These are phyloP conservation scores for Oreochromis aureus DNA, from an alignment of 2,113 vertebrate genomes.

Conservation along the genomic window DNA sequence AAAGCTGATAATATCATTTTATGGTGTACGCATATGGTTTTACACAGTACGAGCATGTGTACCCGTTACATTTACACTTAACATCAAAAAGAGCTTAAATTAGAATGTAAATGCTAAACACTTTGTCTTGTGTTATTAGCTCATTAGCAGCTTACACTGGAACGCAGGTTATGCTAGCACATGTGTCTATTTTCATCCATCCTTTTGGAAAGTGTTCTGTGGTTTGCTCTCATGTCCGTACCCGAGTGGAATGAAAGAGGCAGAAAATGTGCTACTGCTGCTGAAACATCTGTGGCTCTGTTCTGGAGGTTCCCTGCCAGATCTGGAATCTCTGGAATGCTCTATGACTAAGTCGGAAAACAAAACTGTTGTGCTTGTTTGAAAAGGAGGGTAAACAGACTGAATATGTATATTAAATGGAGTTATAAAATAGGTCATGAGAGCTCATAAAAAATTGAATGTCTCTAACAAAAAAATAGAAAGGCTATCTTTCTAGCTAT, in stretches of 20 bases:
- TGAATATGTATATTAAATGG: neutral
- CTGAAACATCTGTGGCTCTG: conserved; percentile 36
- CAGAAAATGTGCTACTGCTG: conserved; percentile 19
- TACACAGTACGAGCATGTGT: neutral
- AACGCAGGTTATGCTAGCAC: neutral
- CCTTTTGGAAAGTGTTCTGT: conserved; percentile 8
- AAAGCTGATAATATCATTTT: neutral
- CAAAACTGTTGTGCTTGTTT: neutral
- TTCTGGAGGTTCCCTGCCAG: conserved; percentile 41
- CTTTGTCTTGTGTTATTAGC: neutral
- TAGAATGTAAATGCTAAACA: neutral
- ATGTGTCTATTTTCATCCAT: conserved; percentile 12
- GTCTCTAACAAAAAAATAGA: neutral
- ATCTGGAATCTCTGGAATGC: conserved; percentile 52
- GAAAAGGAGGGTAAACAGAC: neutral
- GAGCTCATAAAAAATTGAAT: neutral
- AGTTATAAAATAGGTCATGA: neutral
- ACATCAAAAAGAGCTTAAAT: neutral
- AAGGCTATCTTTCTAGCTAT: neutral
- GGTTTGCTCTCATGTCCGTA: conserved; percentile 29
- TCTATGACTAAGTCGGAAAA: conserved; percentile 17
- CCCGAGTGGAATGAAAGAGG: conserved; percentile 28
- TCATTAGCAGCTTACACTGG: neutral
- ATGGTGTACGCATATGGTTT: neutral
- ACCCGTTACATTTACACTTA: neutral